A percentile compares a stretch with the other conserved stretches of the same genome.
These are phyloP conservation scores for Scrobipalpa atriplicella DNA, from an alignment of 2,888 invertebrate species.

Conservation along the genomic window DNA sequence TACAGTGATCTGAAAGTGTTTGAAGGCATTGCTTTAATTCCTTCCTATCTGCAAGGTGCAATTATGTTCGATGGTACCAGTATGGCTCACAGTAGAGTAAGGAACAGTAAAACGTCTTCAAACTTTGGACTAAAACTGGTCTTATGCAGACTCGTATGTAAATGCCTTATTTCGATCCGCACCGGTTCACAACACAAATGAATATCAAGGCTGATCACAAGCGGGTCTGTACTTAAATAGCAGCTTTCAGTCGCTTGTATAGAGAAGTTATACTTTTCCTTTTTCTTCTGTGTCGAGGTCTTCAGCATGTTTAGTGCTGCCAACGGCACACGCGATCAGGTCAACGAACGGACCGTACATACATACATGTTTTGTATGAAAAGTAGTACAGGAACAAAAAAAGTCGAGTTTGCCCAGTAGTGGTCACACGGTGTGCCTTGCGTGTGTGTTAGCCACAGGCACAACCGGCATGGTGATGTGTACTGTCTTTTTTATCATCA, in stretches of 20 bases:
- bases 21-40: conserved; percentile 69
- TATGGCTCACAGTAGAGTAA: no score
- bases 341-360: conserved; percentile 33
- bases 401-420: background rate
- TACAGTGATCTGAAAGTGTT: conserved; percentile 68
- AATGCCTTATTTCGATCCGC: no score
- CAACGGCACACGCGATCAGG: conserved; percentile 47
- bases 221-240: no score
- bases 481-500: background rate
- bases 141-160: no score
- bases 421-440: conserved; percentile 17
- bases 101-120: no score
- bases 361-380: background rate
- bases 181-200: no score
- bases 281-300: background rate
- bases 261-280: no score
- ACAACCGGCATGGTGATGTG: background rate
- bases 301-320: conserved; percentile 27
- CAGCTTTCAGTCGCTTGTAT: no score
- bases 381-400: conserved; percentile 18
- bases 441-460: background rate
- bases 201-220: no score
- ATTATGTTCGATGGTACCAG: conserved; percentile 49
- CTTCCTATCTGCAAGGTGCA: conserved; percentile 48
- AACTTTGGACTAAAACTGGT: no score